Evolutionary conservation across 2,888 invertebrate genomes (phyloP).

Genomic region (Campoplex nolae): DNA sequence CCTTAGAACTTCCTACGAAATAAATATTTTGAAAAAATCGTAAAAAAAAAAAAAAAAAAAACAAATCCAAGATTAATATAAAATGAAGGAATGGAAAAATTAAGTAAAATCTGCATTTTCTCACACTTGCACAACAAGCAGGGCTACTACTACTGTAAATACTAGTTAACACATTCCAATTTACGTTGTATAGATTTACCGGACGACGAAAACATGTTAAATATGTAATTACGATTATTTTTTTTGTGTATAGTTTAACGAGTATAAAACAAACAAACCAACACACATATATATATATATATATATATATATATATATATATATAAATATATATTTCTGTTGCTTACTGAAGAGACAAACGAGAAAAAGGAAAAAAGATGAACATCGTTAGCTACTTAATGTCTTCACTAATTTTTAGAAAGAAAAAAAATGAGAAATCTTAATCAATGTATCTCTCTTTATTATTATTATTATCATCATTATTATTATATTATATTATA

Average conservation of each 20-base stretch:
- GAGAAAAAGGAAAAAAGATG: conserved; percentile 73
- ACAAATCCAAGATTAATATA: conserved; percentile 17
- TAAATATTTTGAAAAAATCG: conserved; percentile 25
- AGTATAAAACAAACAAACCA: conserved; percentile 76
- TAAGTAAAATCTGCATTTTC: conserved; percentile 81
- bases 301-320: conserved; percentile 76
- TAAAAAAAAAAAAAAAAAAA: conserved; percentile 52
- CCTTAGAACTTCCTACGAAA: conserved; percentile 79
- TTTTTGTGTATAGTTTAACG: conserved; percentile 84
- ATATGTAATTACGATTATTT: conserved; percentile 84
- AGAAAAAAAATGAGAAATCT: conserved; percentile 65
- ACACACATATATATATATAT: conserved; percentile 20
- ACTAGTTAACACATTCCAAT: conserved; percentile 85
- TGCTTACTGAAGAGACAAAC: conserved; percentile 78
- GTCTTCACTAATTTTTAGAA: conserved; percentile 82
- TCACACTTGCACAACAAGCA: conserved; percentile 83
- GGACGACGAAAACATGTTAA: conserved; percentile 81
- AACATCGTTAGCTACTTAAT: conserved; percentile 83
- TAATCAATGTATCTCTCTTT: conserved; percentile 65
- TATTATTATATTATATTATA: conserved; percentile 46
- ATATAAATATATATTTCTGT: conserved; percentile 82
- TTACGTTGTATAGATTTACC: conserved; percentile 83
- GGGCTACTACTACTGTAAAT: conserved; percentile 84
- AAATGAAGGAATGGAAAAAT: conserved; percentile 13
- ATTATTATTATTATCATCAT: conserved; percentile 52